phyloP scores from a whole-genome alignment of 1,140 invertebrate genomes.

The Gonatopus flavifemur region DNA sequence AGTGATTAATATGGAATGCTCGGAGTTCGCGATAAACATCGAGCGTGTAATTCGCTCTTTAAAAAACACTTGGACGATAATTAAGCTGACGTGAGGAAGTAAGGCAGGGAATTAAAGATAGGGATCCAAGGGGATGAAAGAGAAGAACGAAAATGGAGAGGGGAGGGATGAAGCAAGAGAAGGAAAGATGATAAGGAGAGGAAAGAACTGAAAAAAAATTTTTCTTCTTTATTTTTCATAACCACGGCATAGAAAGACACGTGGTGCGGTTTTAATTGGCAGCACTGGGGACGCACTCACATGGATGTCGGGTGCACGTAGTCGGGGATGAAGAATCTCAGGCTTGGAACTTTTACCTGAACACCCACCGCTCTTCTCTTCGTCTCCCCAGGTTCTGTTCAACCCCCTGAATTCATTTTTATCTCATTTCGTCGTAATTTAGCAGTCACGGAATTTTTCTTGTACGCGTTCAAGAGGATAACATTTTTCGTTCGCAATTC shows the following conservation, averaged over 20 bases:
- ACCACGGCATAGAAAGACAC: conserved; percentile 42
- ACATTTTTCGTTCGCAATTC: too few relatives aligned
- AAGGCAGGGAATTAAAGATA: conserved; percentile 12
- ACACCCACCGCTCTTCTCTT: neutral
- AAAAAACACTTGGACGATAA: conserved; percentile 58
- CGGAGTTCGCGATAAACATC: conserved; percentile 51
- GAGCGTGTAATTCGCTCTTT: conserved; percentile 58
- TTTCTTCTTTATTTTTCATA: conserved; percentile 48
- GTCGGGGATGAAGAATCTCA: conserved; percentile 32
- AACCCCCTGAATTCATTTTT: neutral
- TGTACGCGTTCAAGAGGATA: too few relatives aligned
- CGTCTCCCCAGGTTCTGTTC: conserved; percentile 3
- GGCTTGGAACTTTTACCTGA: conserved; percentile 38
- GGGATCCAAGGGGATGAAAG: neutral
- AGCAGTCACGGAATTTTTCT: too few relatives aligned
- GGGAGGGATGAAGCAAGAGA: neutral
- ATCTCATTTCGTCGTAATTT: too few relatives aligned
- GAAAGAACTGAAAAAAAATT: conserved; percentile 40
- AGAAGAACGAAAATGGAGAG: neutral
- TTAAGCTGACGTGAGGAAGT: conserved; percentile 37
- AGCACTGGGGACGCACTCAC: conserved; percentile 29
- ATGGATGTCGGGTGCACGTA: conserved; percentile 8
- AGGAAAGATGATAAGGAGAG: conserved; percentile 2
- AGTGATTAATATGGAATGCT: conserved; percentile 50
- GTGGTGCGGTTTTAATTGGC: conserved; percentile 45